Conservation (phyloP, 2,113 vertebrate genomes). For the Colistium nudipinnis region DNA sequence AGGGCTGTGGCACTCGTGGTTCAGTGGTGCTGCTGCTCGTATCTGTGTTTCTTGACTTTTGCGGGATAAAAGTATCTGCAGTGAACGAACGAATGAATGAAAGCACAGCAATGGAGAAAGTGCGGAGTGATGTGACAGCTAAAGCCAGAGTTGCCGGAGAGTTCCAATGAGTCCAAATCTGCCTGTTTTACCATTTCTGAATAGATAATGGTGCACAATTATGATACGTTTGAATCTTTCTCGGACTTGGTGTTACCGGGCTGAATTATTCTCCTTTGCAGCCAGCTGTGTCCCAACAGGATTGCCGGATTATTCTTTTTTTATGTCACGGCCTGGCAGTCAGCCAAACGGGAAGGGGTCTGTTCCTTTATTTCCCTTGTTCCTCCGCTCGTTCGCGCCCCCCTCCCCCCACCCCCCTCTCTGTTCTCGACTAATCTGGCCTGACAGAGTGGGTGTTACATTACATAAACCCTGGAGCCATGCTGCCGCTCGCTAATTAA, state of each 20-base stretch:
- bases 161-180: neutral
- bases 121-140: neutral
- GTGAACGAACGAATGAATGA: too few relatives aligned
- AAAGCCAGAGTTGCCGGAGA: neutral
- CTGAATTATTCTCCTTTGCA: conserved; percentile 26
- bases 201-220: neutral
- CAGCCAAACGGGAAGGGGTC: conserved; percentile 42
- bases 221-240: neutral
- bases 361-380: conserved; percentile 57
- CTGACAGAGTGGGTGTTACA: conserved; percentile 70
- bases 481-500: conserved; percentile 63
- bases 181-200: neutral
- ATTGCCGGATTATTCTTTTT: conserved; percentile 35
- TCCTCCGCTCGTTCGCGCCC: conserved; percentile 62
- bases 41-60: too few relatives aligned
- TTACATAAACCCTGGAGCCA: conserved; percentile 69
- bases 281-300: conserved; percentile 22
- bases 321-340: conserved; percentile 44
- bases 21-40: too few relatives aligned
- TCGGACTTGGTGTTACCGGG: neutral
- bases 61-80: too few relatives aligned
- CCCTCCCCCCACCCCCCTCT: conserved; percentile 63
- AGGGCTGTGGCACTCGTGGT: too few relatives aligned
- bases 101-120: too few relatives aligned
- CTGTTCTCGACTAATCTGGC: conserved; percentile 59